Evolutionary conservation across 2,888 invertebrate species (phyloP).

Genomic region (Andrena praecox): DNA sequence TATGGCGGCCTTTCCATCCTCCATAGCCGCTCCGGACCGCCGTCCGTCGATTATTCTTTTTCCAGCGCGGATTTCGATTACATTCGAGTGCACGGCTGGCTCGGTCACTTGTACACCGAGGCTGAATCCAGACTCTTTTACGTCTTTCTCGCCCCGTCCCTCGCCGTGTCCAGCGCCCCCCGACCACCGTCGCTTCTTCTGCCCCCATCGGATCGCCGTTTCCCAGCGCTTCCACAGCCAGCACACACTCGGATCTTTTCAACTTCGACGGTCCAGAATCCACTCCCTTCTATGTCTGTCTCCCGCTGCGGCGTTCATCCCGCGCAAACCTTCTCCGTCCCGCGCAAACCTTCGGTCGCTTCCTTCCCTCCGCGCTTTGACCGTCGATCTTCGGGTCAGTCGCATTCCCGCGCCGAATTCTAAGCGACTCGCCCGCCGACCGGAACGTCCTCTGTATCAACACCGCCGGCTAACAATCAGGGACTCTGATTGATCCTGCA

Average conservation of each 20-base stretch:
- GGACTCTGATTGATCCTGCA: conserved; percentile 79
- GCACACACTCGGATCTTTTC: conserved; percentile 25
- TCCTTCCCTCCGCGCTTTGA: conserved; percentile 1
- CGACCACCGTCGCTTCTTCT: conserved; percentile 11
- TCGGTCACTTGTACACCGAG: conserved; percentile 71
- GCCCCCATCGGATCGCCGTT: conserved; percentile 19
- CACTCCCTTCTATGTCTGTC: background rate
- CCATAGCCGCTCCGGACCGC: conserved; percentile 4
- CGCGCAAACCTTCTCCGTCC: background rate
- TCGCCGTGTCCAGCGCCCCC: conserved; percentile 15
- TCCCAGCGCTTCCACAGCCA: conserved; percentile 20
- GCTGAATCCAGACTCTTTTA: conserved; percentile 71
- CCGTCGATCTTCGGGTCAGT: background rate
- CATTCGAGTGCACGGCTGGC: conserved; percentile 70
- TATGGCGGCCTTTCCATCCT: conserved; percentile 69
- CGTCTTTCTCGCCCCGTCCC: conserved; percentile 39
- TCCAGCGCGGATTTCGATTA: conserved; percentile 77
- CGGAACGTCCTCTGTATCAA: conserved; percentile 71
- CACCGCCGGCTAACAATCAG: conserved; percentile 78
- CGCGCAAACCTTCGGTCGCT: background rate
- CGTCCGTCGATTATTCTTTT: conserved; percentile 41
- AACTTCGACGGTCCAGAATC: conserved; percentile 8
- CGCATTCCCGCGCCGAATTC: conserved; percentile 30
- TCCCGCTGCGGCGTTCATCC: too few relatives aligned
- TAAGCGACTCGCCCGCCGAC: conserved; percentile 14